These are phyloP conservation scores for Melinopterus prodromus DNA, from an alignment of 2,888 invertebrate species.

Conservation along the genomic window DNA sequence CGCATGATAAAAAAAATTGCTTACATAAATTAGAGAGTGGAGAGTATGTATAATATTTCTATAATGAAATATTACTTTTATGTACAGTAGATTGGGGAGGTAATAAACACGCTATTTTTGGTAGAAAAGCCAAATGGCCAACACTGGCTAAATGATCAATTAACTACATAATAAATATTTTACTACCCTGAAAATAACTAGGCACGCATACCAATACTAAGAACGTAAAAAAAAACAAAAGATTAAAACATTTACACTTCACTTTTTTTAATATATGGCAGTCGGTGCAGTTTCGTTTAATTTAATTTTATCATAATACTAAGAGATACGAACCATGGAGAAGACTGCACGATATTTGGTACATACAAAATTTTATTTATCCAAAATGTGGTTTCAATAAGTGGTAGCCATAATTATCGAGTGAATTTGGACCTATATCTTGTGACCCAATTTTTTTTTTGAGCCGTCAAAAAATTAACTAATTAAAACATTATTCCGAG, in stretches of 20 bases:
- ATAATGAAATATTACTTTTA: too few relatives aligned
- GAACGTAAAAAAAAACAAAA: neutral
- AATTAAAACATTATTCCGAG: neutral
- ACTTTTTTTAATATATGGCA: neutral
- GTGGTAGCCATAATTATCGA: too few relatives aligned
- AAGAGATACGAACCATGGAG: neutral
- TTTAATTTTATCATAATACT: neutral
- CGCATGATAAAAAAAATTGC: neutral
- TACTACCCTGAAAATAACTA: slow-evolving; percentile 1
- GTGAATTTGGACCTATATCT: neutral
- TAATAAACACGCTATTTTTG: neutral
- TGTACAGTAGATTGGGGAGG: too few relatives aligned
- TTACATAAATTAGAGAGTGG: too few relatives aligned
- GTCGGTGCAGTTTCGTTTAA: neutral
- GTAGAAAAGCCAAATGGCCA: neutral
- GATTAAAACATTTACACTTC: neutral
- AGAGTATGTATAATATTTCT: too few relatives aligned
- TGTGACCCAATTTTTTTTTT: neutral
- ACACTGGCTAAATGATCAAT: neutral
- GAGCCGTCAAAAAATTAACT: neutral
- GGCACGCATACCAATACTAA: neutral
- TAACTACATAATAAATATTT: neutral
- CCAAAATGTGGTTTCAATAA: too few relatives aligned
- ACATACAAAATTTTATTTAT: neutral
- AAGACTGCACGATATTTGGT: neutral